These are phyloP conservation scores for Drosophila chauvacae DNA, from an alignment of 1,140 invertebrate genomes.

Conservation along the genomic window DNA sequence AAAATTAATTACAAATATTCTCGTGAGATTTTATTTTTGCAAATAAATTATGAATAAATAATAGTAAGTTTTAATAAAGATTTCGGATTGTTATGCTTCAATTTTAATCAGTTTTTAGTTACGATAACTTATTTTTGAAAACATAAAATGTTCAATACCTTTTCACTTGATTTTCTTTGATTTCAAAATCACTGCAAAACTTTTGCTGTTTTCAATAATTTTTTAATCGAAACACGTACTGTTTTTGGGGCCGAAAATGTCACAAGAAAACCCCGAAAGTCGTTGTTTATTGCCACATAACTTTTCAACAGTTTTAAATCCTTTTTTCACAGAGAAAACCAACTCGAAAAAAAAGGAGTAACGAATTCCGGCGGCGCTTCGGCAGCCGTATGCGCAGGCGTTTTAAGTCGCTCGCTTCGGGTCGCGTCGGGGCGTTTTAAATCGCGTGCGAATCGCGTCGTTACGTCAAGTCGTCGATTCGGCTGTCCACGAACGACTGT, in stretches of 20 bases:
- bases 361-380: constrained; percentile 14
- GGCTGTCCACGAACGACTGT: constrained; percentile 80
- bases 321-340: background rate
- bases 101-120: background rate
- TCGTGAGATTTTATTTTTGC: no score
- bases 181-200: background rate
- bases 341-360: constrained; percentile 20
- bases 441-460: constrained; percentile 54
- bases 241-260: background rate
- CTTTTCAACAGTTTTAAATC: background rate
- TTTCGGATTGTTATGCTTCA: background rate
- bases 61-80: background rate
- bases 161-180: background rate
- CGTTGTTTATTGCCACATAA: background rate
- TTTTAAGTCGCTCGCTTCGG: constrained; percentile 23
- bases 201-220: background rate
- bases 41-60: background rate
- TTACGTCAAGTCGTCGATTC: constrained; percentile 65
- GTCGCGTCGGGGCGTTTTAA: constrained; percentile 39
- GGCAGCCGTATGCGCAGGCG: constrained; percentile 62
- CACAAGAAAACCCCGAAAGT: background rate
- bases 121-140: background rate
- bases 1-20: background rate
- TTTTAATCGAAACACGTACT: background rate
- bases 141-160: background rate